Base-by-base conservation (phyloP, 2,888 invertebrate species). In the Trichogramma dendrolimi region DNA sequence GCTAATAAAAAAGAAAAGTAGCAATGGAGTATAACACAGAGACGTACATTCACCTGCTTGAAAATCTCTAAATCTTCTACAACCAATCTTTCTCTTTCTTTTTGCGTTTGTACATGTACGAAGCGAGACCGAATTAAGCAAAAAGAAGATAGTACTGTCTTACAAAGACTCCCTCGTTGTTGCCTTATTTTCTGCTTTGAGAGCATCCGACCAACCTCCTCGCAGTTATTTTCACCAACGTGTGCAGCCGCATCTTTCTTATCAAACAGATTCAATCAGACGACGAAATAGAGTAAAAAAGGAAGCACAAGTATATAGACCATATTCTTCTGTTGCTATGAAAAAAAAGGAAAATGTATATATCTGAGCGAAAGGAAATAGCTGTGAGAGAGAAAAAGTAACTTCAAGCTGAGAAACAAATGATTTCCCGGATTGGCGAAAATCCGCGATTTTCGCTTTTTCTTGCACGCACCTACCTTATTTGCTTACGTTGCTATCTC, bases 191-290 rank as follows among this genome's bases (percentile, higher is more conserved):
- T 47, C 54, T 48, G n/a, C 50, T 8, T 5, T 10, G 42, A 58
- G 46, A 47, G 27, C 48, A 40, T 39, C 58, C 44, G 47, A 47
- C 49, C 46, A 54, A 50, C 47, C 39, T 44, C 39, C 41, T 38
- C n/a, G 61, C 64, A 27, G 27, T 60, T 62, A 62, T 62, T 62
- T 64, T 62, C 60, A 52, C 51, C 56, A 41, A 5, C 59, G 14
- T 8, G 42, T 38, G 5, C 11, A 14, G 60, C 40, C 42, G 54
- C 61, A 59, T 59, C 59, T 57, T 65, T 65, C 61, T 65, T 65
- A 65, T 65, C 65, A 66, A 51, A 57, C 59, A 46, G 63, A 66
- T 66, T 66, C 65, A 66, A 66, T 66, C 65, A 66, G 65, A 63
- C 65, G 60, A 62, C 61, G 65, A 61, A 59, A 63, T 59, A 27